Conservation (phyloP, 2,113 vertebrate genomes). For the Proterorhinus semilunaris region DNA sequence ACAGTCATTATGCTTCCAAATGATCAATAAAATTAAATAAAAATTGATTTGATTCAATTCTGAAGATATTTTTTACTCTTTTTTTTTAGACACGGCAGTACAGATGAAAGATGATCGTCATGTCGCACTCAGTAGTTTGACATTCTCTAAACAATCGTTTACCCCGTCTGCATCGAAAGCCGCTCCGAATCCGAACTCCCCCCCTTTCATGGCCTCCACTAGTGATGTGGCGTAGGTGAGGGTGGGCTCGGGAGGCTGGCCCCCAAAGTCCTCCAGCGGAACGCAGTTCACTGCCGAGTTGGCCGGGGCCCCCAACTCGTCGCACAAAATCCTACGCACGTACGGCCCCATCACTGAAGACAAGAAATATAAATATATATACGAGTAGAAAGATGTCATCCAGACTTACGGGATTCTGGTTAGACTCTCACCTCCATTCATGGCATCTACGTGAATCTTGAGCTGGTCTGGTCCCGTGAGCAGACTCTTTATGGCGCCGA, state of each 20-base stretch:
- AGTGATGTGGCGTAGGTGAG: constrained; percentile 88
- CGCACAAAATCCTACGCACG: constrained; percentile 92
- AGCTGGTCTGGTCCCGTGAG: constrained; percentile 89
- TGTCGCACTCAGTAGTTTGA: background rate
- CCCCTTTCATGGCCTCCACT: constrained; percentile 94
- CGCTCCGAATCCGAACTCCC: constrained; percentile 95
- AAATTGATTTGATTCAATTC: no score
- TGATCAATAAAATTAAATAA: no score
- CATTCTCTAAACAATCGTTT: constrained; percentile 37
- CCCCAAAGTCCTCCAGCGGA: constrained; percentile 96
- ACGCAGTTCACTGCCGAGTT: constrained; percentile 97
- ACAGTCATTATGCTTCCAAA: no score
- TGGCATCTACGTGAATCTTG: constrained; percentile 94
- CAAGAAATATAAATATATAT: background rate
- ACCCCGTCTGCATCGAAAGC: constrained; percentile 98
- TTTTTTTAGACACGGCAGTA: no score
- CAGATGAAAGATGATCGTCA: no score
- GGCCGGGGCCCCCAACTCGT: constrained; percentile 93
- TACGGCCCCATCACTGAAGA: constrained; percentile 95
- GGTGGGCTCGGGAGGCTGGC: constrained; percentile 92
- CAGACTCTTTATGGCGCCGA: constrained; percentile 87
- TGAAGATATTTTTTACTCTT: no score
- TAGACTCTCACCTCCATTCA: constrained; percentile 88
- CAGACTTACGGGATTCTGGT: background rate
- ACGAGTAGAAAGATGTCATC: background rate